Percentiles rank a stretch among this genome's conserved stretches.
phyloP scores from a whole-genome alignment of 2,113 vertebrate genomes.

The Passer domesticus region DNA sequence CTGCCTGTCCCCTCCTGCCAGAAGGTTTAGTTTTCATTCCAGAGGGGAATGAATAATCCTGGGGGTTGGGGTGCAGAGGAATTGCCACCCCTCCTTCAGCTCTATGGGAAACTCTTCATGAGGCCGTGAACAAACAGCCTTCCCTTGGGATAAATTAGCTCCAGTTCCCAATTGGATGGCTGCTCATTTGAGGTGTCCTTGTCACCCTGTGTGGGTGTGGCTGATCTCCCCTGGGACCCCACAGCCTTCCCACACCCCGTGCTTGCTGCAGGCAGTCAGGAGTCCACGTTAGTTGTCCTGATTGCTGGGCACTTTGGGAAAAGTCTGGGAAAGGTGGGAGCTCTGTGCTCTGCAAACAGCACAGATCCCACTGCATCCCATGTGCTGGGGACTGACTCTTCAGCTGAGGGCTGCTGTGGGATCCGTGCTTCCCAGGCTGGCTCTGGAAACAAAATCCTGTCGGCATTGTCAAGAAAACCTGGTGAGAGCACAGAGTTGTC shows the following conservation, averaged over 20 bases:
- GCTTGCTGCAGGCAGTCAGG: neutral
- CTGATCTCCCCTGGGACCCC: slow-evolving; percentile 4
- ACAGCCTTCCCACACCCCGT: neutral
- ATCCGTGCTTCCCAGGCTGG: neutral
- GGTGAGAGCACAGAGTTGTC: neutral
- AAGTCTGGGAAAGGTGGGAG: neutral
- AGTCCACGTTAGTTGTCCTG: neutral
- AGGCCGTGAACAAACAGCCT: neutral
- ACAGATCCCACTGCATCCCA: neutral
- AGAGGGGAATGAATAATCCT: neutral
- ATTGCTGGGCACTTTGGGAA: neutral
- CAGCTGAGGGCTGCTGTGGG: neutral
- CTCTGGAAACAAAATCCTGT: neutral
- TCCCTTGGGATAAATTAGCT: slow-evolving; percentile 32
- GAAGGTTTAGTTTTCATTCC: neutral
- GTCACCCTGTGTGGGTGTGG: neutral
- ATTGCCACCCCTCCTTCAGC: neutral
- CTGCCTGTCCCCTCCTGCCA: neutral
- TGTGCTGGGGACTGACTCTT: neutral
- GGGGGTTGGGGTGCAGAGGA: neutral
- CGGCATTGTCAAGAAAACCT: slow-evolving; percentile 17
- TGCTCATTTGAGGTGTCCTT: neutral
- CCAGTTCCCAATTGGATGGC: neutral
- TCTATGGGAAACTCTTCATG: neutral
- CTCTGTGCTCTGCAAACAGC: accelerated